phyloP scores from a whole-genome alignment of 1,140 invertebrate genomes.

The Paracyclopina nana region DNA sequence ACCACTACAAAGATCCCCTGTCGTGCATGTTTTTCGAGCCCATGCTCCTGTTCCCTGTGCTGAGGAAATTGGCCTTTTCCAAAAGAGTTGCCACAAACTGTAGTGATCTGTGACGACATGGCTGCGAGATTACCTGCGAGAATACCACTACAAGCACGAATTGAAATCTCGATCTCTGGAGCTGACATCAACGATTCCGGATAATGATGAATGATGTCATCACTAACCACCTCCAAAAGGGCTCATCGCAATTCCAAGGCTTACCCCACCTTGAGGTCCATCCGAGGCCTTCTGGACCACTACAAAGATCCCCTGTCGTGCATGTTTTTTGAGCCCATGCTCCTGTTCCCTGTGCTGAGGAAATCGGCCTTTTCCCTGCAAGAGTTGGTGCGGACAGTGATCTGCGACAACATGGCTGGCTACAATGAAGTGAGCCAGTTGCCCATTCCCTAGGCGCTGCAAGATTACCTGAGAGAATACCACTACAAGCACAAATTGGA shows the following conservation, averaged over 20 bases:
- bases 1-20: constrained; percentile 92
- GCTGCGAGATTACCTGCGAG: background rate
- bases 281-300: constrained; percentile 74
- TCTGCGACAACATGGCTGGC: constrained; percentile 62
- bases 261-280: constrained; percentile 68
- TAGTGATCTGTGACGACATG: constrained; percentile 57
- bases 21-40: constrained; percentile 98
- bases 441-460: background rate
- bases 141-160: no score
- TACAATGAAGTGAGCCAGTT: background rate
- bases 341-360: constrained; percentile 72
- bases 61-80: constrained; percentile 63
- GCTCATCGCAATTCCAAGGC: no score
- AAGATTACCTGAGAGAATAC: background rate
- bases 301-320: constrained; percentile 94
- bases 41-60: constrained; percentile 77
- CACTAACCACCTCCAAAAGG: no score
- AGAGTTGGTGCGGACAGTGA: constrained; percentile 69
- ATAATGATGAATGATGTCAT: no score
- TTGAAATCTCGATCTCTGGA: no score
- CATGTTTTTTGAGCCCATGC: constrained; percentile 97
- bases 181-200: no score
- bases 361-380: constrained; percentile 72
- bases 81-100: constrained; percentile 78
- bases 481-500: no score